Percentiles rank a stretch among this genome's conserved stretches.
Conservation (phyloP, 2,113 vertebrate species). For the Ophiodon elongatus region DNA sequence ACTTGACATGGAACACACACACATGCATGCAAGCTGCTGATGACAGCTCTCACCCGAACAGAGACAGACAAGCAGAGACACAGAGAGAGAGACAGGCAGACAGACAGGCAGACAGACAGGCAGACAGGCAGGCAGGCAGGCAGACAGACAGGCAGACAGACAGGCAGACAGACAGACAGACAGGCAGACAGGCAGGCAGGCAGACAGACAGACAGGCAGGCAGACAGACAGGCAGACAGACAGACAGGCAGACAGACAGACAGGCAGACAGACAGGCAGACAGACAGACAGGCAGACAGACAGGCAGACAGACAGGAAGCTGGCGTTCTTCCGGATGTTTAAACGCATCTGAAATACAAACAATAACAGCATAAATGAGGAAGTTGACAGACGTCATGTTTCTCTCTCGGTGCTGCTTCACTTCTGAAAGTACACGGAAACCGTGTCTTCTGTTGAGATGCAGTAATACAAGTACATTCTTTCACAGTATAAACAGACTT, state of each 20-base stretch:
- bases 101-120: background rate
- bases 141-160: too few relatives aligned
- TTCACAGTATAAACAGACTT: background rate
- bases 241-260: background rate
- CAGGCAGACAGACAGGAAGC: constrained; percentile 56
- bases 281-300: constrained; percentile 40
- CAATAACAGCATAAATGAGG: constrained; percentile 44
- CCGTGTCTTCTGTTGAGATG: background rate
- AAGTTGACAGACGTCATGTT: constrained; percentile 27
- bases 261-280: background rate
- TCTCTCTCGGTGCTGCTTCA: background rate
- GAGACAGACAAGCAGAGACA: too few relatives aligned
- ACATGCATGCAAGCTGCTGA: constrained; percentile 71
- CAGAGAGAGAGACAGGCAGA: background rate
- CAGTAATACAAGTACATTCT: background rate
- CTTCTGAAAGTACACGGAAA: too few relatives aligned
- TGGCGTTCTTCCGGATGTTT: constrained; percentile 37
- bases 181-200: background rate
- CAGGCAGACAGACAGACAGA: background rate
- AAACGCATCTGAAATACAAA: constrained; percentile 5
- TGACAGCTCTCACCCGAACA: constrained; percentile 70
- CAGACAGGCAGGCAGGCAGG: too few relatives aligned
- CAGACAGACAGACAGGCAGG: too few relatives aligned
- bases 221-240: too few relatives aligned
- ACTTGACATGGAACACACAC: background rate